Percentiles rank a stretch among this genome's conserved stretches.
These are phyloP conservation scores for Rhinoptilus africanus DNA, from an alignment of 2,113 vertebrate genomes.

Conservation along the genomic window DNA sequence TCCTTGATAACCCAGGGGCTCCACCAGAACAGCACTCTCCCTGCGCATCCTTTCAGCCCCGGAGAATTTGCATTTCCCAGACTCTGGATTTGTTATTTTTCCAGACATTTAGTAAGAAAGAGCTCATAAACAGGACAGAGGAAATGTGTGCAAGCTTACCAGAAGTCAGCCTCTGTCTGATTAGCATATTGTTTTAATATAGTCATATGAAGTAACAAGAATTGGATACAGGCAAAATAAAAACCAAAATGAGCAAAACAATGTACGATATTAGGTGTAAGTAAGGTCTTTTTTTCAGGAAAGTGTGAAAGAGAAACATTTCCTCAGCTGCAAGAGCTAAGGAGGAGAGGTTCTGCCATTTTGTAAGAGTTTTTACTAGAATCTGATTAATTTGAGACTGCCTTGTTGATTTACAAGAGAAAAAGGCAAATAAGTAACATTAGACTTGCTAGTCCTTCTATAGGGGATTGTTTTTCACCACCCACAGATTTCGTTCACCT, in stretches of 20 bases:
- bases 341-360: not conserved
- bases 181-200: not conserved
- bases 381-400: not conserved
- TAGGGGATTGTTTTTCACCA: not conserved
- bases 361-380: not conserved
- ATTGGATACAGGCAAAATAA: not conserved
- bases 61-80: not conserved
- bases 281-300: not conserved
- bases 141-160: fast-evolving
- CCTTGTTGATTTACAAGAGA: not conserved
- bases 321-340: not conserved
- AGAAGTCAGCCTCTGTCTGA: not conserved
- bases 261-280: fast-evolving
- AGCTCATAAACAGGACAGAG: not conserved
- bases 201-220: not conserved
- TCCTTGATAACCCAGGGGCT: not conserved
- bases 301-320: not conserved
- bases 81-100: not conserved
- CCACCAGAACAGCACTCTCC: not conserved
- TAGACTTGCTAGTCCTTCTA: not conserved
- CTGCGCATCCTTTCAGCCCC: not conserved
- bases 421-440: not conserved
- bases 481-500: not conserved
- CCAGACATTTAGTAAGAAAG: not conserved
- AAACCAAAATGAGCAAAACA: not conserved